These are phyloP conservation scores for Lota lota DNA, from an alignment of 2,113 vertebrate genomes.

Conservation along the genomic window DNA sequence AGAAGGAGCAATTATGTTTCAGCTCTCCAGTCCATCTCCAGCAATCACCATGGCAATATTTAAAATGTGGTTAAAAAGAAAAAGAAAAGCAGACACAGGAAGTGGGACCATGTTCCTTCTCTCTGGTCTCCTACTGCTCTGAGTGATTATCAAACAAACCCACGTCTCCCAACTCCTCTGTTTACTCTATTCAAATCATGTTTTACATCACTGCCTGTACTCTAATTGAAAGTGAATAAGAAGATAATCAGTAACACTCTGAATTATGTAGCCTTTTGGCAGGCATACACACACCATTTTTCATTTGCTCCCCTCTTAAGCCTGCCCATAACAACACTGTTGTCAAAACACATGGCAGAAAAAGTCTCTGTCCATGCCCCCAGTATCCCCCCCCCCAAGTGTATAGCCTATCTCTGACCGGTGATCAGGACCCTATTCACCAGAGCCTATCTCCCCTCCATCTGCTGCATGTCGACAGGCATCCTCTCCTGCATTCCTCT, in stretches of 20 bases:
- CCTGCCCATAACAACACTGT: too few species aligned
- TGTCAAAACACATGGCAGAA: too few species aligned
- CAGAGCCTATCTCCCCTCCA: conserved; percentile 58
- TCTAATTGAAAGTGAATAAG: not conserved
- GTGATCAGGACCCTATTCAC: conserved; percentile 62
- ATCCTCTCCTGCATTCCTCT: conserved; percentile 73
- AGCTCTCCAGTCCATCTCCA: conserved; percentile 69
- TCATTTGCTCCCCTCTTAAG: too few species aligned
- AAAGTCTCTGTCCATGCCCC: too few species aligned
- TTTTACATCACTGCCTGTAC: conserved; percentile 4
- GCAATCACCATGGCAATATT: conserved; percentile 75
- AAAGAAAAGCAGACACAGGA: conserved; percentile 39
- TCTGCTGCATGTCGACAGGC: conserved; percentile 63
- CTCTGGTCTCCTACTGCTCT: conserved; percentile 29
- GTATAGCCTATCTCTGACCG: conserved; percentile 58
- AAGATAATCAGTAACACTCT: not conserved
- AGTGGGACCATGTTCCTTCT: conserved; percentile 40
- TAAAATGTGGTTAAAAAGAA: conserved; percentile 64
- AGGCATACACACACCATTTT: not conserved
- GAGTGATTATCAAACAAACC: conserved; percentile 32
- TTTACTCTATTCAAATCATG: conserved; percentile 2
- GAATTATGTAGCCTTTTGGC: not conserved
- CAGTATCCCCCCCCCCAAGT: conserved; percentile 46
- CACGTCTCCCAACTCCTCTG: conserved; percentile 9
- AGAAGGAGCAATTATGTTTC: conserved; percentile 72